These are phyloP conservation scores for Leuctra nigra DNA, from an alignment of 2,888 invertebrate genomes.

Conservation along the genomic window DNA sequence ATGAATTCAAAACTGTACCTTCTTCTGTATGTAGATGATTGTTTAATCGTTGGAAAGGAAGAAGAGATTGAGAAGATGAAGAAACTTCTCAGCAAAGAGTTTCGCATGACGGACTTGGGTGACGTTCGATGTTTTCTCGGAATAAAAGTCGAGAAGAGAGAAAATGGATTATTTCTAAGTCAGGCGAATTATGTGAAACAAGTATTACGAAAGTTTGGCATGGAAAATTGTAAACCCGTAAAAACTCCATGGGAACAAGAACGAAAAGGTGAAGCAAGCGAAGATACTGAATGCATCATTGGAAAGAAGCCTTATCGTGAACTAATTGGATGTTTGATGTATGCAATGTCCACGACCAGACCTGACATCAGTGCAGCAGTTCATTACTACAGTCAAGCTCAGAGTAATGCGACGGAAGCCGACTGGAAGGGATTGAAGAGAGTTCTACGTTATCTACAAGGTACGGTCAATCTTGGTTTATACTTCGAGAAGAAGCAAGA, in stretches of 20 bases:
- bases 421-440: conserved; percentile 30
- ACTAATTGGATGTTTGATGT: conserved; percentile 28
- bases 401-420: conserved; percentile 6
- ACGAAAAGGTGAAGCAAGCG: neutral
- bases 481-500: neutral
- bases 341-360: conserved; percentile 27
- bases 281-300: conserved; percentile 5
- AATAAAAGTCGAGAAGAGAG: conserved; percentile 30
- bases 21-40: too few relatives aligned
- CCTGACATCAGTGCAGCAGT: conserved; percentile 24
- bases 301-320: conserved; percentile 27
- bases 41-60: too few relatives aligned
- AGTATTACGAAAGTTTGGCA: conserved; percentile 31
- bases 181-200: conserved; percentile 31
- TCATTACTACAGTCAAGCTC: conserved; percentile 25
- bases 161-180: conserved; percentile 29
- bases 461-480: conserved; percentile 18
- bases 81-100: too few relatives aligned
- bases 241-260: conserved; percentile 30
- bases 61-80: too few relatives aligned
- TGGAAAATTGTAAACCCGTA: conserved; percentile 31
- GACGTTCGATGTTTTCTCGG: conserved; percentile 31
- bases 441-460: conserved; percentile 31
- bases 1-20: too few relatives aligned
- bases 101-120: too few relatives aligned